Evolutionary conservation across 2,113 vertebrate species (phyloP), one percentile per base, ranked within the genome.

Genomic region (Ranitomeya variabilis): DNA sequence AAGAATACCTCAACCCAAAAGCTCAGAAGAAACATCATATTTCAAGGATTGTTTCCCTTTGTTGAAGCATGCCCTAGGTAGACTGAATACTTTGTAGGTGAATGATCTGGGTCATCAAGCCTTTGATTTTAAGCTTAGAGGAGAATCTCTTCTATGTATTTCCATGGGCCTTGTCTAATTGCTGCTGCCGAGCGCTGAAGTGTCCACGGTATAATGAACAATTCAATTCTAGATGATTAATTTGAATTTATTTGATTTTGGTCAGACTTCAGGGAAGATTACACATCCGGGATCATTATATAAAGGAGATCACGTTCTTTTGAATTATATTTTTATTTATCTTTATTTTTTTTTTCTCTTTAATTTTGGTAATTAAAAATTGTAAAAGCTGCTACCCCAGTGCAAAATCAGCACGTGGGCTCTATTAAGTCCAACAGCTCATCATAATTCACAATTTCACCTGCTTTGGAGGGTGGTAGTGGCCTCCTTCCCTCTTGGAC

Each of bases 241-340:
- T 89, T 74, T 77, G 62, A 87, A 88, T 54, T 51, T 80, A 85
- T 90, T 84, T 89, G 67, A 89, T 74, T 89, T 51, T 92, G 90
- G 86, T 59, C 19, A 14, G 0, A 0, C 90, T 37, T n/a, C 81
- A 59, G 45, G 54, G 81, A 83, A 52, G 69, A 31, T 89, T 59
- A 15, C 0, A 45, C 16, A 89, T 89, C 66, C 4, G n/a, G 14
- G n/a, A n/a, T 16, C 66, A 60, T n/a, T 86, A 51, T 45, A 3
- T 77, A 62, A 52, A 87, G 13, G 19, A 87, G 6, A 52, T 0
- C 89, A 59, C 69, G 91, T 89, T 73, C 80, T 69, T 10, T 7
- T 76, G 31, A 71, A 74, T 60, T 84, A 89, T 54, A 77, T 80
- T 82, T 84, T 60, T 88, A 45, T 45, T 45, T 45, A 1, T 90